Evolutionary conservation across 2,888 invertebrate species (phyloP).

Genomic region (Troilus luridus): DNA sequence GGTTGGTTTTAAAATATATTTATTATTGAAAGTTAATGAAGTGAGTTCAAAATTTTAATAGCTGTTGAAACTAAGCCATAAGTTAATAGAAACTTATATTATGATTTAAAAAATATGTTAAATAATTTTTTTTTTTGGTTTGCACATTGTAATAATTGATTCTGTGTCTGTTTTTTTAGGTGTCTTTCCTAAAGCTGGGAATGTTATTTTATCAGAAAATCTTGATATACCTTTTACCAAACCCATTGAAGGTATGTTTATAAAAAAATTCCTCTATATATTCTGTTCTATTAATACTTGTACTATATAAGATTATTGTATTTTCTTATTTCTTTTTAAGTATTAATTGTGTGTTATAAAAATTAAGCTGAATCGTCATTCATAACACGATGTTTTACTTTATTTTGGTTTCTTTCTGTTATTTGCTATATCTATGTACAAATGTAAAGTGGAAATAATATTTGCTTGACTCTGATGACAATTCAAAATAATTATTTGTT

Average conservation of each 20-base stretch:
- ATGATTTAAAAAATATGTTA: background rate
- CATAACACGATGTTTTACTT: too few relatives aligned
- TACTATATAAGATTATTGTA: background rate
- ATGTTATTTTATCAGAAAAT: conserved; percentile 23
- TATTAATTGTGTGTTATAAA: background rate
- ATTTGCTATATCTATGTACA: too few relatives aligned
- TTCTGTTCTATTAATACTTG: background rate
- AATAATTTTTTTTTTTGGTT: background rate
- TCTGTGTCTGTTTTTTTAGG: background rate
- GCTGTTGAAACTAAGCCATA: too few relatives aligned
- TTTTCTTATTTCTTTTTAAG: background rate
- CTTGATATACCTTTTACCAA: background rate
- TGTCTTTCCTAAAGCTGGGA: background rate
- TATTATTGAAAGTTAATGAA: too few relatives aligned
- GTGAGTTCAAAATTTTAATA: too few relatives aligned
- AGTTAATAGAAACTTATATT: too few relatives aligned
- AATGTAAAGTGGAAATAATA: too few relatives aligned
- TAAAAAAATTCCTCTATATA: background rate
- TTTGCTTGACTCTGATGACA: too few relatives aligned
- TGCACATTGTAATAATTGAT: background rate
- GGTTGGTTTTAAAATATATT: too few relatives aligned
- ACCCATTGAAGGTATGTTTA: background rate
- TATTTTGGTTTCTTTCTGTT: too few relatives aligned
- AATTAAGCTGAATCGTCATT: too few relatives aligned
- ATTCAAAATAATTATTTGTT: too few relatives aligned